Base-by-base conservation (phyloP, 2,888 invertebrate species). In the Cheilosia soror region DNA sequence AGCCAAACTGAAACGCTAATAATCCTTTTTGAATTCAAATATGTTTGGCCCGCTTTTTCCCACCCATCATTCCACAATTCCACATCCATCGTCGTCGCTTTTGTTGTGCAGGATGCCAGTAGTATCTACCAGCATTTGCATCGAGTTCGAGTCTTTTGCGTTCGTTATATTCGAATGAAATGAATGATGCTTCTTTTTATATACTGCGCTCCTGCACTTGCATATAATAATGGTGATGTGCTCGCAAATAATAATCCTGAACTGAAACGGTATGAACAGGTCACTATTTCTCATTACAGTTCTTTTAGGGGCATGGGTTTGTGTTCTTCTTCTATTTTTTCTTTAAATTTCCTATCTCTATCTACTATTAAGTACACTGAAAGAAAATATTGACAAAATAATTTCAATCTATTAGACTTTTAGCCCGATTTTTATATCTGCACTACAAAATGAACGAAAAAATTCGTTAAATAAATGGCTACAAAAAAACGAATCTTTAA, bases 241-340 rank as follows among this genome's bases (percentile, higher is more conserved):
- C 44, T 62, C n/a, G n/a, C 65, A 82, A 68, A 71, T 72, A 78
- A 83, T 72, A 83, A 73, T 83, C 62, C 53, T 68, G 62, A 49
- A 73, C 53, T 68, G 62, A 49, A 73, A 63, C 37, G 66, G 49
- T 66, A 78, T 49, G 72, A 78, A 83, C 82, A 68, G 82, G 82
- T 83, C 82, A 83, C 78, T 82, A 82, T 83, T 73, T 78, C 78
- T 83, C 82, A 83, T 83, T 83, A 83, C 62, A 79, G 78, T 72
- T 79, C 49, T 78, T 57, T 83, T 57, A 63, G 77, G 71, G 65
- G 77, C 49, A 49, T 11, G 42, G 9, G 37, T 4, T 37, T 37
- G 9, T 37, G 9, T 29, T 5, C 29, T 29, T 3, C 29, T 29
- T 5, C 55, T 29, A 55, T 27, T 63, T 71, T 47, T 49, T 75